Evolutionary conservation across 2,888 invertebrate genomes (phyloP), one percentile per base, ranked within the genome.

Genomic region (Archips crataeganus): DNA sequence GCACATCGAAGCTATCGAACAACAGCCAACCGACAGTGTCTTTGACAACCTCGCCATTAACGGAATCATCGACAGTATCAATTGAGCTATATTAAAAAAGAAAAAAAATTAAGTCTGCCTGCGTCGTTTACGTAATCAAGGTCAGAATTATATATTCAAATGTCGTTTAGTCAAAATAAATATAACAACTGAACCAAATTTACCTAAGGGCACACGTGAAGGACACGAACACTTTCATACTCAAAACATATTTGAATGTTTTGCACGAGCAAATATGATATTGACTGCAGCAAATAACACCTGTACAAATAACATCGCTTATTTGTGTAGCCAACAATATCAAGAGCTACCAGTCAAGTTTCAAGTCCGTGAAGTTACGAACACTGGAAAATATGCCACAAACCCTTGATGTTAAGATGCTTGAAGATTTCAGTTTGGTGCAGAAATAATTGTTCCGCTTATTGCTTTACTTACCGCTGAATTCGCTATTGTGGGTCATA

Each of bases 291-390:
- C 57, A 57, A 57, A 57, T 9, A 67, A 57, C 67, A 67, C 57
- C 59, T 67, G 67, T 57, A 45, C 45, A 67, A 67, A 67, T 59
- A 67, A 42, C 65, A 65, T 65, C 36, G 51, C 39, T 11, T 65
- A 15, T 65, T 67, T 57, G 57, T 59, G 23, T 11, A 57, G 42
- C 45, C 45, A 67, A 67, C 57, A 67, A 57, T 59, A 67, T 34
- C 49, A 66, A 66, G 49, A 34, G 34, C 11, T 3, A 32, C 49
- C 9, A 64, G 0, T 5, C 11, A 11, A 6, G 9, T 51, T 13
- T 64, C 3, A 13, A 15, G 32, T 36, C 8, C 4, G n/a, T 36
- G 4, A 51, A 64, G 34, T 51, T 13, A n/a, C 1, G 13, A 34
- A 15, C 23, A 13, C 9, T 42, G 42, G 4, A 57, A 59, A 67